These are phyloP conservation scores for Disparrhopalites patrizii DNA, from an alignment of 2,888 invertebrate species.

Conservation along the genomic window DNA sequence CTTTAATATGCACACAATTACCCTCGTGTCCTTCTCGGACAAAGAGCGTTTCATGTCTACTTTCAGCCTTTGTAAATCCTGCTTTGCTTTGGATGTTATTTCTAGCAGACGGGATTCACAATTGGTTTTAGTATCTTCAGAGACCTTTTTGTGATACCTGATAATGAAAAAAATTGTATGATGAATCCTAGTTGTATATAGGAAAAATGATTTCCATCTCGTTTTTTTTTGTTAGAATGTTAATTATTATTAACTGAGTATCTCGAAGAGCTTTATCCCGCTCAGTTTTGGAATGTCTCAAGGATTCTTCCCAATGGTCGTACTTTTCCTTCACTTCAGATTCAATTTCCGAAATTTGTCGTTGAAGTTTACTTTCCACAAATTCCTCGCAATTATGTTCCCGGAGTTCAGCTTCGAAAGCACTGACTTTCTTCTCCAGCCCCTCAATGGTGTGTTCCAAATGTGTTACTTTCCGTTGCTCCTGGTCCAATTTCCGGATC, in stretches of 20 bases:
- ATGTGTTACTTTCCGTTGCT: slow-evolving; percentile 2
- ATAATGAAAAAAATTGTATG: background rate
- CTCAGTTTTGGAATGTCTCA: slow-evolving; percentile 26
- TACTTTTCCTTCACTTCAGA: slow-evolving; percentile 7
- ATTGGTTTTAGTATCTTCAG: slow-evolving; percentile 17
- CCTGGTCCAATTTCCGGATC: slow-evolving; percentile 26
- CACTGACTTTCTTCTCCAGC: slow-evolving; percentile 26
- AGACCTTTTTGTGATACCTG: slow-evolving; percentile 9
- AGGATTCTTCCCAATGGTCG: slow-evolving; percentile 25
- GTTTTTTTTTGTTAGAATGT: background rate
- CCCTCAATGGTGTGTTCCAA: slow-evolving; percentile 31
- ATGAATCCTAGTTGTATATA: no score
- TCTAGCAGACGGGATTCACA: slow-evolving; percentile 26
- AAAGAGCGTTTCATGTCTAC: slow-evolving; percentile 13
- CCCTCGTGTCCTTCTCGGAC: slow-evolving; percentile 25
- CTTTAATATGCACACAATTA: slow-evolving; percentile 7
- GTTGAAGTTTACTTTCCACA: slow-evolving; percentile 35
- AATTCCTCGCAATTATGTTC: slow-evolving; percentile 41
- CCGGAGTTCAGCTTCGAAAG: slow-evolving; percentile 30
- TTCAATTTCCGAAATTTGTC: slow-evolving; percentile 27
- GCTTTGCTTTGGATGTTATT: slow-evolving; percentile 6
- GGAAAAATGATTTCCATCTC: no score
- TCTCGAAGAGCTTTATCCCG: slow-evolving; percentile 34
- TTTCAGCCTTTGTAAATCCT: slow-evolving; percentile 18
- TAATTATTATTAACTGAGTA: slow-evolving; percentile 26